Conservation (phyloP, 2,888 invertebrate species). For the Protula sp. region DNA sequence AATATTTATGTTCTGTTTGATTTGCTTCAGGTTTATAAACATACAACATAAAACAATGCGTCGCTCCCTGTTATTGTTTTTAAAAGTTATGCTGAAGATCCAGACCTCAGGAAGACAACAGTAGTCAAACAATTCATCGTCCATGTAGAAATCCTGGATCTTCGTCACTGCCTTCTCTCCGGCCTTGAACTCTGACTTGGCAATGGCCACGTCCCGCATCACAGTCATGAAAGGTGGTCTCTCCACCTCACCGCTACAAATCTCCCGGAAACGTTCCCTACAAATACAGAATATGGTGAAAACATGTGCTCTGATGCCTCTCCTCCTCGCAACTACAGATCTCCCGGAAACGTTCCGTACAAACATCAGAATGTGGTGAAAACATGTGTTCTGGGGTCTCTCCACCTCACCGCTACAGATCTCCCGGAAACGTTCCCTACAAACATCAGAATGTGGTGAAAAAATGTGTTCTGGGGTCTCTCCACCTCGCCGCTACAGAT, state of each 20-base stretch:
- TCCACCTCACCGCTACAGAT: conserved; percentile 62
- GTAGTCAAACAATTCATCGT: conserved; percentile 69
- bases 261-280: conserved; percentile 67
- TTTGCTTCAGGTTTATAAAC: no score
- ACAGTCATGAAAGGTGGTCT: conserved; percentile 45
- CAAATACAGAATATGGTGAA: no score
- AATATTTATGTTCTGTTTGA: no score
- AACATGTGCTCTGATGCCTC: no score
- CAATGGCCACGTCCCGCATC: conserved; percentile 51
- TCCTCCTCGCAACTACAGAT: conserved; percentile 64
- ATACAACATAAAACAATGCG: no score
- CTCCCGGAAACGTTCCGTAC: conserved; percentile 66
- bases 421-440: conserved; percentile 66
- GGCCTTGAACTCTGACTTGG: conserved; percentile 53
- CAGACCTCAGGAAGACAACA: conserved; percentile 60
- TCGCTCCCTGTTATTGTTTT: no score
- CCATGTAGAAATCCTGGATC: conserved; percentile 71
- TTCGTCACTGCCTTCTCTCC: conserved; percentile 70
- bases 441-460: no score
- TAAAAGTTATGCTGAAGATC: no score
- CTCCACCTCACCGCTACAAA: conserved; percentile 62
- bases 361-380: no score
- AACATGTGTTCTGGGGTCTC: no score
- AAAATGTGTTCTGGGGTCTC: no score
- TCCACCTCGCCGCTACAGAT: conserved; percentile 62